Percentiles rank a stretch among this genome's conserved stretches.
phyloP scores from a whole-genome alignment of 1,140 invertebrate species.

The Rhagoletis pomonella region DNA sequence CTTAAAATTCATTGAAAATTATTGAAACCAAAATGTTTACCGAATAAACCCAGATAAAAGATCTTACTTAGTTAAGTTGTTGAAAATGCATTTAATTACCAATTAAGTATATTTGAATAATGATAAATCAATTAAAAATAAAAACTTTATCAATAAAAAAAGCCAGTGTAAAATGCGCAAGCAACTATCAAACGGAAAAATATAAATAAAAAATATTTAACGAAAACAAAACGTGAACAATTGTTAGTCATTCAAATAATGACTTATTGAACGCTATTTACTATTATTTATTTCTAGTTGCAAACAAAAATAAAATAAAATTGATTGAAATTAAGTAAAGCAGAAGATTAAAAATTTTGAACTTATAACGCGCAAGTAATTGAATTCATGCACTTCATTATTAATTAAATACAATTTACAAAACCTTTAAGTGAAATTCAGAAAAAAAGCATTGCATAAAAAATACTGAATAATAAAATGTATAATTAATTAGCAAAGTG shows the following conservation, averaged over 20 bases:
- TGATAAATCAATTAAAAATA: constrained; percentile 34
- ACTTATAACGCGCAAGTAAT: constrained; percentile 56
- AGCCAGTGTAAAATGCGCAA: neutral
- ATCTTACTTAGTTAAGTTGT: constrained; percentile 47
- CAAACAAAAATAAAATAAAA: constrained; percentile 59
- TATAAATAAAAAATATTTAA: constrained; percentile 39
- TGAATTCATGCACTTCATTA: constrained; percentile 67
- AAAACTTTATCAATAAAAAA: neutral
- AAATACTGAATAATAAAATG: neutral
- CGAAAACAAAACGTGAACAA: constrained; percentile 56
- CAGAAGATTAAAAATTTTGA: constrained; percentile 46
- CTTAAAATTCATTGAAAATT: constrained; percentile 20
- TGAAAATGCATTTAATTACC: constrained; percentile 54
- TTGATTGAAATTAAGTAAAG: constrained; percentile 48
- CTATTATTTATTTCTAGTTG: constrained; percentile 48
- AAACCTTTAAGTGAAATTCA: constrained; percentile 45
- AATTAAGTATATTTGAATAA: constrained; percentile 59
- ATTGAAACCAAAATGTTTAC: neutral
- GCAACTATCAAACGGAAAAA: constrained; percentile 12
- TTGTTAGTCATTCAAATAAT: constrained; percentile 61
- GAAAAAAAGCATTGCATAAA: constrained; percentile 27
- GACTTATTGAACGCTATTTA: constrained; percentile 33
- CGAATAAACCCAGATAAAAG: neutral
- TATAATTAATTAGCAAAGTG: neutral
- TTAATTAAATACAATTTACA: neutral